Base-by-base conservation (phyloP, 2,797 vertebrate species). In the Argya squamiceps region DNA sequence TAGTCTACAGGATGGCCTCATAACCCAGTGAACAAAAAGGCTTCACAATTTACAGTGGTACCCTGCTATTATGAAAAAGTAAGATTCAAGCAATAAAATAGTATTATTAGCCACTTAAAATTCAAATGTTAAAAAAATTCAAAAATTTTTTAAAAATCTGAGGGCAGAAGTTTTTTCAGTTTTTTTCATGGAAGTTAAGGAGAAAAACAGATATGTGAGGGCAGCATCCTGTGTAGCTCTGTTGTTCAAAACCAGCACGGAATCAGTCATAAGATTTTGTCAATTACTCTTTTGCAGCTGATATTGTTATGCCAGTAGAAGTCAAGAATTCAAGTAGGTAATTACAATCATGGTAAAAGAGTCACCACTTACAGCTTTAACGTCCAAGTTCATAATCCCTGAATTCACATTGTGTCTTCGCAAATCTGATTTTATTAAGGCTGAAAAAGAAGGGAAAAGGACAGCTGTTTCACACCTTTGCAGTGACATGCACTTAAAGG, bases 341-440 rank as follows among this genome's bases (percentile, higher is more conserved):
- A 84, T 18, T 18, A 39, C 10, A 69, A 52, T 34, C 32, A 65
- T 17, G 36, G 60, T 49, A 60, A 59, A 49, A 76, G 59, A 87
- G 76, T 91, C 58, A 55, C 14, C 46, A 98, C 99, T 98, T 97
- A 99, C 99, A 41, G 97, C 96, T 96, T 98, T 98, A 70, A 98
- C 55, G 20, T 97, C 96, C 49, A 96, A 97, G 70, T 93, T 97
- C 32, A 93, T 78, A 49, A 97, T 97, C 69, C 98, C 98, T 64
- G 98, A 96, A 97, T 99, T 99, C 86, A 99, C 96, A 30, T 98
- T 99, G 95, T 99, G 98, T 97, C 99, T 98, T 97, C 98, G 98
- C 95, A 99, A 97, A 70, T 99, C 99, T 17, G 99, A 99, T 96
- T 99, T 99, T 96, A 99, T 99, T 94, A 99, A 98, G 53, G 98